phyloP scores from a whole-genome alignment of 2,797 vertebrate genomes.

The Chloroceryle amazona region DNA sequence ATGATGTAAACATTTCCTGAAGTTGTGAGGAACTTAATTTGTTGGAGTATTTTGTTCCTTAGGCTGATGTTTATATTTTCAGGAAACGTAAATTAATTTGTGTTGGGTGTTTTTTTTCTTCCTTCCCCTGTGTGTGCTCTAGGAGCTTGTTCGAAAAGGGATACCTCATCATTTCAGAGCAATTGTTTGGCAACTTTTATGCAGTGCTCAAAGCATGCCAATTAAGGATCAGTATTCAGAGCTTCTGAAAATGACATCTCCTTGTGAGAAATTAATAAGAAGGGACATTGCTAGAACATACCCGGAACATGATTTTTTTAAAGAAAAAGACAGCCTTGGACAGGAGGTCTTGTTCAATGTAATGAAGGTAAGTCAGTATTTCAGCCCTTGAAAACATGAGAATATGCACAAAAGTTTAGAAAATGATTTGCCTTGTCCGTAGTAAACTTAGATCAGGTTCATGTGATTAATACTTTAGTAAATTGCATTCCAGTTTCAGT shows the following conservation, averaged over 20 bases:
- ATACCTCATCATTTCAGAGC: constrained; percentile 98
- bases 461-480: background rate
- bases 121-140: background rate
- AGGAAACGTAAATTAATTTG: background rate
- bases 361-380: constrained; percentile 91
- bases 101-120: background rate
- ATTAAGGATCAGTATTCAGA: constrained; percentile 99
- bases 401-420: background rate
- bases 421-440: background rate
- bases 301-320: constrained; percentile 98
- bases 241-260: constrained; percentile 97
- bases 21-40: background rate
- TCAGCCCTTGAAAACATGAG: background rate
- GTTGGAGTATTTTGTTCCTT: background rate
- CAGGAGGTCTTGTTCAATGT: constrained; percentile 99
- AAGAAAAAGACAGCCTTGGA: constrained; percentile 97
- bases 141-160: constrained; percentile 97
- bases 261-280: constrained; percentile 96
- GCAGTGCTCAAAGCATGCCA: constrained; percentile 94
- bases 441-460: background rate
- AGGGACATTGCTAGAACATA: constrained; percentile 98
- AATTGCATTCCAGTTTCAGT: background rate
- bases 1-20: background rate
- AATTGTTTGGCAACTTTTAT: constrained; percentile 98
- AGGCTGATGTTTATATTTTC: background rate